Conservation (phyloP, 2,888 invertebrate genomes). For the Sphecodes monilicornis region DNA sequence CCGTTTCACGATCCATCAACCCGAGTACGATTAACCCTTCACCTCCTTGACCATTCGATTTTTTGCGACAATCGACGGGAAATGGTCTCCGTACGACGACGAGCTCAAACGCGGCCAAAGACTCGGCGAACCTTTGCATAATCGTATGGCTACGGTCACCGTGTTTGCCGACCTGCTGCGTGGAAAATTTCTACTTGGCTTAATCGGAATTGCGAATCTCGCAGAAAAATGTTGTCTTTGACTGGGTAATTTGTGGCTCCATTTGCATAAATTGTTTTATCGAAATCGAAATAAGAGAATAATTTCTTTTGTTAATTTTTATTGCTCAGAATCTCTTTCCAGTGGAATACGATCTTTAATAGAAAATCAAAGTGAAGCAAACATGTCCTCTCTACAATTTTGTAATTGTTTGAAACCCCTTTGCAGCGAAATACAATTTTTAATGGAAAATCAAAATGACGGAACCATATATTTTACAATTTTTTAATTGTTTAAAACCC, state of each 20-base stretch:
- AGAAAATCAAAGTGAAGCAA: not conserved
- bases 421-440: not conserved
- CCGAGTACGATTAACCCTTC: conserved; percentile 38
- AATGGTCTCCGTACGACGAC: not conserved
- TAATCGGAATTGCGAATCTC: not conserved
- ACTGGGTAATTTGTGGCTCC: not conserved
- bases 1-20: conserved; percentile 31
- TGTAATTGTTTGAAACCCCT: not conserved
- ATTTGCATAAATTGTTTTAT: not conserved
- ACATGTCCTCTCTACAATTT: too few species aligned
- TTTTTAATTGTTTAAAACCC: too few species aligned
- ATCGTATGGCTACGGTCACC: not conserved
- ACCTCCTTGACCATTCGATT: conserved; percentile 17
- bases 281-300: not conserved
- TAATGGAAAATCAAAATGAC: not conserved
- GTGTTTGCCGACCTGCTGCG: conserved; percentile 2
- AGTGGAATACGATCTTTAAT: not conserved
- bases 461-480: not conserved
- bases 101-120: not conserved
- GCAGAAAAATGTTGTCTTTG: not conserved
- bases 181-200: conserved; percentile 1
- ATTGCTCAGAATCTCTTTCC: not conserved
- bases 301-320: not conserved
- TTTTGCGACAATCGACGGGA: conserved; percentile 22
- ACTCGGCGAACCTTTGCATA: not conserved